phyloP scores from a whole-genome alignment of 1,140 invertebrate species.

The Caenorhabditis tropicalis region DNA sequence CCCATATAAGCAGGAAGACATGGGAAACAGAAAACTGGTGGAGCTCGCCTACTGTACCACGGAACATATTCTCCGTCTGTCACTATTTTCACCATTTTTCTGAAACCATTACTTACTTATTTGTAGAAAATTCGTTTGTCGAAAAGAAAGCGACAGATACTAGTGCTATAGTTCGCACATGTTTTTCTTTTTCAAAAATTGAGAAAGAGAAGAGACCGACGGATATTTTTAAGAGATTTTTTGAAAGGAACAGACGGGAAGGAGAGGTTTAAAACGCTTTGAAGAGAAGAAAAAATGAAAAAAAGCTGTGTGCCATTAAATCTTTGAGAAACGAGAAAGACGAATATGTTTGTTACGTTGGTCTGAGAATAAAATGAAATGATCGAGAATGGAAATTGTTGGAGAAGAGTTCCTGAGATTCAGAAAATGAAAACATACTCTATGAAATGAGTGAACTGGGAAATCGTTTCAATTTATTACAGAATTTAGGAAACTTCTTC shows the following conservation, averaged over 20 bases:
- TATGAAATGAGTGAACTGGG: too few relatives aligned
- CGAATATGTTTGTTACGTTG: background rate
- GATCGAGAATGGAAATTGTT: background rate
- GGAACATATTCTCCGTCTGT: slow-evolving; percentile 65
- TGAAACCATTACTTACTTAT: background rate
- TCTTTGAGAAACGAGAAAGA: background rate
- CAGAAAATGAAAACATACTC: too few relatives aligned
- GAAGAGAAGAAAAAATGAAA: background rate
- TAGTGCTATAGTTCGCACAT: slow-evolving; percentile 35
- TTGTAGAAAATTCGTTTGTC: background rate
- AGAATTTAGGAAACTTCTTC: too few relatives aligned
- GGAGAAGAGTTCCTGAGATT: too few relatives aligned
- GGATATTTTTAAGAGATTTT: too few relatives aligned
- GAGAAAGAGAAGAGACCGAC: background rate
- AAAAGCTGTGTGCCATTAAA: background rate
- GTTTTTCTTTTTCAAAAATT: background rate
- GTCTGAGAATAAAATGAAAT: background rate
- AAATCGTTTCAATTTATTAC: too few relatives aligned
- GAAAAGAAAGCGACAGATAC: background rate
- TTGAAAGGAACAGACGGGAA: background rate
- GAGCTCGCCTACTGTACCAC: slow-evolving; percentile 65
- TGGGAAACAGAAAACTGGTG: slow-evolving; percentile 69
- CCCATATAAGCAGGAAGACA: slow-evolving; percentile 67
- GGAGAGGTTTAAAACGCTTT: background rate
- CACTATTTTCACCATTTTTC: slow-evolving; percentile 41